phyloP scores from a whole-genome alignment of 2,797 vertebrate genomes.

The Pangasius mekongensis region DNA sequence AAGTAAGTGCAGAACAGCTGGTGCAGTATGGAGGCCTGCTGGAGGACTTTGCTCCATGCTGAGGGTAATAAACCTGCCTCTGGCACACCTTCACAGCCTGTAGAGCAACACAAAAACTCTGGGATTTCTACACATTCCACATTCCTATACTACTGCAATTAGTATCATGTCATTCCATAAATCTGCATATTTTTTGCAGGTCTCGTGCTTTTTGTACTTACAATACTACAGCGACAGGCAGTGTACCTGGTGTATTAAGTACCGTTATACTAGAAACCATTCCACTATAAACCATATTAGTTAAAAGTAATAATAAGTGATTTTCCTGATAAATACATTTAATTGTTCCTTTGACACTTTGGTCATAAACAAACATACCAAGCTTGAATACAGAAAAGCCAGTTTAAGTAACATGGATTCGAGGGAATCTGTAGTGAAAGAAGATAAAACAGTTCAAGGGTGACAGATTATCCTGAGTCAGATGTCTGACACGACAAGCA shows the following conservation, averaged over 20 bases:
- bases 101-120: conserved; percentile 2
- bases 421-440: conserved; percentile 53
- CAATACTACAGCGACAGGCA: background rate
- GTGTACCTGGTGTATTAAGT: background rate
- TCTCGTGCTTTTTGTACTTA: background rate
- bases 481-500: conserved; percentile 2
- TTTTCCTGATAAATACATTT: background rate
- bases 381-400: background rate
- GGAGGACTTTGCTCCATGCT: conserved; percentile 75
- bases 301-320: background rate
- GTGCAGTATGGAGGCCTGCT: conserved; percentile 66
- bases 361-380: conserved; percentile 36
- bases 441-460: conserved; percentile 60
- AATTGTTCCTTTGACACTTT: background rate
- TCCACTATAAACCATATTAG: background rate
- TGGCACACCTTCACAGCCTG: conserved; percentile 75
- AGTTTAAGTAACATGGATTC: conserved; percentile 27
- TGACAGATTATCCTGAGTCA: conserved; percentile 53
- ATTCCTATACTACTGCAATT: background rate
- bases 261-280: background rate
- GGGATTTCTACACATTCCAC: background rate
- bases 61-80: conserved; percentile 76
- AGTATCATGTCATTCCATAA: background rate
- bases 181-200: background rate
- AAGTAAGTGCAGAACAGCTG: conserved; percentile 64